Evolutionary conservation across 1,140 invertebrate genomes (phyloP).

Genomic region (Procambarus clarkii): DNA sequence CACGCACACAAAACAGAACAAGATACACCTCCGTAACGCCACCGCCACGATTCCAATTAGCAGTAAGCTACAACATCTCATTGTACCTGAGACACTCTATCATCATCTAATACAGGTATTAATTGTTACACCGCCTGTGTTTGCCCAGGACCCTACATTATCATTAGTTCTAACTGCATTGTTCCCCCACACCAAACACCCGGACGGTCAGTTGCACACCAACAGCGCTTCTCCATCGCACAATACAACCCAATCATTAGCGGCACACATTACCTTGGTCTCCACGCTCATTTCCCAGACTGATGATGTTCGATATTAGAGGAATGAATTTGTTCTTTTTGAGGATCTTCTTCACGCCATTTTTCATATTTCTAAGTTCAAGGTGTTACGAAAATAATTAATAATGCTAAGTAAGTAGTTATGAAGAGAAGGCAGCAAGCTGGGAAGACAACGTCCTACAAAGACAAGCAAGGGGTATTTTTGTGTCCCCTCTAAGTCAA

Average conservation of each 20-base stretch:
- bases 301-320: no score
- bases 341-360: no score
- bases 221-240: background rate
- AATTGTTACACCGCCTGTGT: conserved; percentile 42
- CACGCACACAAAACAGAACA: background rate
- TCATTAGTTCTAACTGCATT: conserved; percentile 38
- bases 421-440: no score
- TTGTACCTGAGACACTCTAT: conserved; percentile 43
- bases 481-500: no score
- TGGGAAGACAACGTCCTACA: no score
- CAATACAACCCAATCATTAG: conserved; percentile 2
- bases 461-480: no score
- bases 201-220: background rate
- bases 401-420: no score
- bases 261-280: background rate
- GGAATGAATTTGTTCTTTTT: no score
- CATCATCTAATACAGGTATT: conserved; percentile 48
- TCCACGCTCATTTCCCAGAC: no score
- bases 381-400: no score
- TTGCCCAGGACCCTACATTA: conserved; percentile 37
- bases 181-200: background rate
- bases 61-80: conserved; percentile 39
- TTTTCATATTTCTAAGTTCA: no score
- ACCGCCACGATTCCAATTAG: conserved; percentile 36
- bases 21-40: conserved; percentile 9